Conservation (phyloP, 1,140 invertebrate genomes). For the Orchestia grillus region DNA sequence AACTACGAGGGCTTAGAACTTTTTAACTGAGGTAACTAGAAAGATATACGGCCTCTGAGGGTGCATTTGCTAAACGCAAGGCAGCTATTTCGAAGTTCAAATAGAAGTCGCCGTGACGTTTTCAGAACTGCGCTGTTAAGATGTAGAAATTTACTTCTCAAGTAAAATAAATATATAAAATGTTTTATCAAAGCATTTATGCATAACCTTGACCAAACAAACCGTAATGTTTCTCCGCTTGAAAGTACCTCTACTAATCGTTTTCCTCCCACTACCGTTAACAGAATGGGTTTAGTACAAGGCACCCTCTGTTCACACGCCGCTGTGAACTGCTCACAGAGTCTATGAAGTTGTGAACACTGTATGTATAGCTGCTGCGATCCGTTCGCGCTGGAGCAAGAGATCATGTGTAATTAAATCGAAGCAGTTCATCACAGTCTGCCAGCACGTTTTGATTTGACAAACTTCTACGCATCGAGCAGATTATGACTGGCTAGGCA, state of each 20-base stretch:
- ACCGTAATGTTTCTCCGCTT: not conserved
- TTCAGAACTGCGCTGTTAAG: not conserved
- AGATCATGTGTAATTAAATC: not conserved
- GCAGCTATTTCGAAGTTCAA: not conserved
- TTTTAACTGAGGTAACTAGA: not conserved
- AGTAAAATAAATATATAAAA: not conserved
- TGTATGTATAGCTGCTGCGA: not conserved
- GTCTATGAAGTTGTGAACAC: not conserved
- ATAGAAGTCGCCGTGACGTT: not conserved
- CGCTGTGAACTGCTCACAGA: not conserved
- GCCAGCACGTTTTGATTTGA: not conserved
- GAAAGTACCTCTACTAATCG: not conserved
- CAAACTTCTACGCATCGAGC: too few species aligned
- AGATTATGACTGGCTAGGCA: too few species aligned
- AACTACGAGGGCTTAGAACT: not conserved
- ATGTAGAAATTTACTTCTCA: not conserved
- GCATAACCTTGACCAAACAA: not conserved
- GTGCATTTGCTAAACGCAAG: not conserved
- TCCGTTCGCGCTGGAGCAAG: not conserved
- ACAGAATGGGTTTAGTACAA: not conserved
- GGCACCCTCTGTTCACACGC: not conserved
- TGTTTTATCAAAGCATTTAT: not conserved
- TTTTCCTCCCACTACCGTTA: not conserved
- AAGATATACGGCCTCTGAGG: not conserved
- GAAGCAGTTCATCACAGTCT: not conserved